Conservation (phyloP, 53 echinoderm and acorn worm species). For the Holothuria scabra region DNA sequence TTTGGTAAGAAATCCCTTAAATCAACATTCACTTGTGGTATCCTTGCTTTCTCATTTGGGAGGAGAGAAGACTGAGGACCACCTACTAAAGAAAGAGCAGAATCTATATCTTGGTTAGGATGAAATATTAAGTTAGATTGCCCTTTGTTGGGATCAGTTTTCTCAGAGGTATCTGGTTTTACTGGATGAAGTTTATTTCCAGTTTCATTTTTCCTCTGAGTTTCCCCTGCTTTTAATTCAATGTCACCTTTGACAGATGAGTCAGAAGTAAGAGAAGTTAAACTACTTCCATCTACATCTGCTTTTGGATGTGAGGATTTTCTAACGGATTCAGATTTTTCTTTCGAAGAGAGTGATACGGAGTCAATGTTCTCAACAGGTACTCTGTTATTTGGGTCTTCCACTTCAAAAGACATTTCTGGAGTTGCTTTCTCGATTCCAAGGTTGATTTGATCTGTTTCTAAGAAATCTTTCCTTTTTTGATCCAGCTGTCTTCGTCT, state of each 20-base stretch:
- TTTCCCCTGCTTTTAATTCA: too few species aligned
- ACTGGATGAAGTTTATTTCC: too few species aligned
- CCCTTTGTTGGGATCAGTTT: too few species aligned
- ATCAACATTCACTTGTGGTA: constrained; percentile 37
- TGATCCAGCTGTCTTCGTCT: constrained; percentile 73
- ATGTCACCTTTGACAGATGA: too few species aligned
- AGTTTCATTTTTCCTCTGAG: too few species aligned
- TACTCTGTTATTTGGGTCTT: neutral
- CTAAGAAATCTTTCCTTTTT: constrained; percentile 62
- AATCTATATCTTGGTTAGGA: constrained; percentile 1
- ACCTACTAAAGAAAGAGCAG: constrained; percentile 8
- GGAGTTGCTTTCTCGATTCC: neutral
- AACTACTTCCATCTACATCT: too few species aligned
- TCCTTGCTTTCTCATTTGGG: neutral
- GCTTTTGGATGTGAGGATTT: too few species aligned
- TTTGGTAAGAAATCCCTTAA: constrained; percentile 81
- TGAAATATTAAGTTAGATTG: neutral
- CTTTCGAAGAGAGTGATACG: too few species aligned
- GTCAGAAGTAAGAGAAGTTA: too few species aligned
- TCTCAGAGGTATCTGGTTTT: too few species aligned
- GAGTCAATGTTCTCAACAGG: too few species aligned
- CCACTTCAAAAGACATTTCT: neutral
- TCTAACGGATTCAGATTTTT: too few species aligned
- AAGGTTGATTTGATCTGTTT: constrained; percentile 53
- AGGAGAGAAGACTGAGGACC: neutral